phyloP scores from a whole-genome alignment of 1,140 invertebrate species.

The Saccostrea echinata region DNA sequence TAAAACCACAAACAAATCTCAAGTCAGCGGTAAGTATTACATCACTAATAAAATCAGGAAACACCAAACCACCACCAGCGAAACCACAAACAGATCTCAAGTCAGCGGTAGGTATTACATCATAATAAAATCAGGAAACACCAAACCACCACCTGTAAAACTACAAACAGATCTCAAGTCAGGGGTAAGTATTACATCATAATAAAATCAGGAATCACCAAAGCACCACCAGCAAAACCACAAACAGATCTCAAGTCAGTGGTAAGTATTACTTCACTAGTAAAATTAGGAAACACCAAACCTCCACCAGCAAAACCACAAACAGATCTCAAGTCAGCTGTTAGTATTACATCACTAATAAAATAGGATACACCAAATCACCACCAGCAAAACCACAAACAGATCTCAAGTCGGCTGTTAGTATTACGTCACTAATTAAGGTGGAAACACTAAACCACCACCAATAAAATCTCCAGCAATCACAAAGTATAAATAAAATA shows the following conservation, averaged over 20 bases:
- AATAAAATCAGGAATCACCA: not conserved
- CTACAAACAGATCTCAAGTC: constrained; percentile 45
- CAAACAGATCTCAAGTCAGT: not conserved
- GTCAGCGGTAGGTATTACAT: constrained; percentile 20
- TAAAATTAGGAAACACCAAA: too few species aligned
- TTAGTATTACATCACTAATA: not conserved
- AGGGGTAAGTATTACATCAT: not conserved
- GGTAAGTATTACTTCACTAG: not conserved
- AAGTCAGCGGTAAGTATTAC: not conserved
- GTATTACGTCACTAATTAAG: not conserved
- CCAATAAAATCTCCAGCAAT: not conserved
- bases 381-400: not conserved
- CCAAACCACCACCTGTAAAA: constrained; percentile 38
- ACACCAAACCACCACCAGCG: not conserved
- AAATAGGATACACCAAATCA: not conserved
- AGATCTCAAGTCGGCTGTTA: constrained; percentile 43
- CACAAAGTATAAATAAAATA: too few species aligned
- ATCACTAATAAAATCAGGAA: not conserved
- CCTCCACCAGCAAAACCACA: not conserved
- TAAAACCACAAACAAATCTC: constrained; percentile 33
- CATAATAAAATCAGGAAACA: not conserved
- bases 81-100: constrained; percentile 37
- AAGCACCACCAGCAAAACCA: constrained; percentile 9
- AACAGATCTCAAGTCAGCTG: constrained; percentile 44
- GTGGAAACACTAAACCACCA: not conserved